Base-by-base conservation (phyloP, 2,888 invertebrate species). In the Sabatieria punctata region DNA sequence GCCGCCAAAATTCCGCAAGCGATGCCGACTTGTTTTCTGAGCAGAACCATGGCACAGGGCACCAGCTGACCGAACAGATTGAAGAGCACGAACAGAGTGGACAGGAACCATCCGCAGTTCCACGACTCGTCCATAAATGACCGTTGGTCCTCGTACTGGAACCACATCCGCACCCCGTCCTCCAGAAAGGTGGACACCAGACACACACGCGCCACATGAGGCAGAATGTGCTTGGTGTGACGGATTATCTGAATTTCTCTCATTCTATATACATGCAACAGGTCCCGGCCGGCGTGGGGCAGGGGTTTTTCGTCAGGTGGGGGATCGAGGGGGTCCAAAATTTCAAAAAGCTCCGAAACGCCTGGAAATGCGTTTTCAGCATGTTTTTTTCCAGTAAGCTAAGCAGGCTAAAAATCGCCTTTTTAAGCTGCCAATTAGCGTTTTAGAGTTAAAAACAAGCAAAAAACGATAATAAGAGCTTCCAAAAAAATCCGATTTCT, bases 151-250 rank as follows among this genome's bases (percentile, higher is more conserved):
- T 54, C 66, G 67, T 66, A 73, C 66, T 99, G 97, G 64, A 86
- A 82, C 82, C 89, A 97, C 97, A 99, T 99, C 51, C 97, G 78
- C 50, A 97, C 75, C 1, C 97, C 97, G 74, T 99, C 97, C 72
- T 97, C 97, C 52, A 97, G 75, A 73, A 99, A 99, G 58, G 97
- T 99, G 59, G 91, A 88, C 65, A 97, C 89, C 50, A 99, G 77
- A 69, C 93, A 99, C 51, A 97, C 73, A 53, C 97, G 78, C 15
- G 95, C 95, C 58, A 91, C 77, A 55, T 91, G 91, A 24, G 97
- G 97, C 57, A 99, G 73, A 54, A 95, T 75, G 53, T 70, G 69
- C 44, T 65, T 58, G 11, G 63, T 63, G 43, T 56, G 53, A n/a
- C 65, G 60, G 33, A 64, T 52, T 40, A 66, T 47, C 65, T 64